phyloP scores from a whole-genome alignment of 2,888 invertebrate genomes.

The Drosophila mayaguana region DNA sequence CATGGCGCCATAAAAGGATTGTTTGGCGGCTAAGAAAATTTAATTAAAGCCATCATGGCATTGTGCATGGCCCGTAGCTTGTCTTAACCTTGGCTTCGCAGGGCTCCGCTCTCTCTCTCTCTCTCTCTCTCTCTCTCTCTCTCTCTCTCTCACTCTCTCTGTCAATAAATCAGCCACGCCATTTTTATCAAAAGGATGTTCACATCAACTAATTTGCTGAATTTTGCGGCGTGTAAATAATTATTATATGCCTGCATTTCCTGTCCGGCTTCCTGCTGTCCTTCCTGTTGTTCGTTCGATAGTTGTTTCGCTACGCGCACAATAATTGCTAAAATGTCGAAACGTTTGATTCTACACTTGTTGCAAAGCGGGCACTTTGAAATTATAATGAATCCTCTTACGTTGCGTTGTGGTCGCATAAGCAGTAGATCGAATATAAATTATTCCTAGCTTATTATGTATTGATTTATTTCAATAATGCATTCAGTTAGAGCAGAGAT shows the following conservation, averaged over 20 bases:
- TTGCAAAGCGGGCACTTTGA: not conserved
- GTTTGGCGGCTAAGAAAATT: conserved; percentile 71
- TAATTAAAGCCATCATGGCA: conserved; percentile 70
- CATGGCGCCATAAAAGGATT: conserved; percentile 76
- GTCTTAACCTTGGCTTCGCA: not conserved
- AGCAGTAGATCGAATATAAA: conserved; percentile 1
- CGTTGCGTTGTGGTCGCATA: not conserved
- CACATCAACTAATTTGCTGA: conserved; percentile 74
- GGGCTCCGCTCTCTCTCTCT: not conserved
- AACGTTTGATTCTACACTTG: conserved; percentile 1
- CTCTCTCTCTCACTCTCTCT: not conserved
- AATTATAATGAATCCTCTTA: not conserved
- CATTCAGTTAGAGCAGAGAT: not conserved
- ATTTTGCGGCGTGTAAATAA: conserved; percentile 62
- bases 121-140: not conserved
- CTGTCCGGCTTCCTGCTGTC: conserved; percentile 22
- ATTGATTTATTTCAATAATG: conserved; percentile 4
- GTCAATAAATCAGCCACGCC: conserved; percentile 60
- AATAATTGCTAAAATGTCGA: not conserved
- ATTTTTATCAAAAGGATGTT: conserved; percentile 76
- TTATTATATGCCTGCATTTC: conserved; percentile 62
- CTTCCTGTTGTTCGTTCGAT: conserved; percentile 4
- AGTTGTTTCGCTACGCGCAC: not conserved
- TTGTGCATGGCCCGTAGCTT: conserved; percentile 1
- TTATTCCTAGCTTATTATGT: not conserved